These are phyloP conservation scores for Dipodomys spectabilis DNA, from an alignment of 2,113 vertebrate species.

Conservation along the genomic window DNA sequence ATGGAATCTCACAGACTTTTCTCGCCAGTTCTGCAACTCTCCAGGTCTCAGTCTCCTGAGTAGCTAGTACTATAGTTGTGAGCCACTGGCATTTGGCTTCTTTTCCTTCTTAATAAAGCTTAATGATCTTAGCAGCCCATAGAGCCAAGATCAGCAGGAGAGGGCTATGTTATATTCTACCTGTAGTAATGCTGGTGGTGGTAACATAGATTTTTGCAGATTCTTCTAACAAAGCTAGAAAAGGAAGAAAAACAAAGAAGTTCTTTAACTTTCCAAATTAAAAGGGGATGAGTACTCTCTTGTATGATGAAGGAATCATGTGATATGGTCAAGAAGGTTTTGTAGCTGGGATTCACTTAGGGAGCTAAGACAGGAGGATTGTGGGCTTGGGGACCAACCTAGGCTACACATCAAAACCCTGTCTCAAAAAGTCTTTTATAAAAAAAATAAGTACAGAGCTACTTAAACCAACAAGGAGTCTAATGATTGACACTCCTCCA, in stretches of 20 bases:
- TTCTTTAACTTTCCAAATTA: slow-evolving; percentile 34
- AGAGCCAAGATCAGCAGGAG: neutral
- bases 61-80: no score
- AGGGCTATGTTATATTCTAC: neutral
- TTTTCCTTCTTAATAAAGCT: neutral
- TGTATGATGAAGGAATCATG: neutral
- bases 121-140: neutral
- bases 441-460: slow-evolving; percentile 4
- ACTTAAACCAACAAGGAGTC: neutral
- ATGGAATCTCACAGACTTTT: no score
- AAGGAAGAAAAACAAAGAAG: slow-evolving; percentile 16
- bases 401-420: no score
- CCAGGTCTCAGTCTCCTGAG: no score
- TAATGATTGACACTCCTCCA: slow-evolving; percentile 1
- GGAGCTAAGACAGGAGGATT: neutral
- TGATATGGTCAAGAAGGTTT: neutral
- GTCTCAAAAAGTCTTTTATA: neutral
- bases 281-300: slow-evolving; percentile 28
- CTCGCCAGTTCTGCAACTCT: no score
- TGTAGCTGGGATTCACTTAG: no score
- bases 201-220: neutral
- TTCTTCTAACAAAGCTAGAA: slow-evolving; percentile 8
- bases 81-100: neutral
- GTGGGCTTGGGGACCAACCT: neutral
- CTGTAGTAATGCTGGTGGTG: neutral